These are phyloP conservation scores for Sebastes goodei DNA, from an alignment of 2,797 vertebrate genomes.

Conservation along the genomic window DNA sequence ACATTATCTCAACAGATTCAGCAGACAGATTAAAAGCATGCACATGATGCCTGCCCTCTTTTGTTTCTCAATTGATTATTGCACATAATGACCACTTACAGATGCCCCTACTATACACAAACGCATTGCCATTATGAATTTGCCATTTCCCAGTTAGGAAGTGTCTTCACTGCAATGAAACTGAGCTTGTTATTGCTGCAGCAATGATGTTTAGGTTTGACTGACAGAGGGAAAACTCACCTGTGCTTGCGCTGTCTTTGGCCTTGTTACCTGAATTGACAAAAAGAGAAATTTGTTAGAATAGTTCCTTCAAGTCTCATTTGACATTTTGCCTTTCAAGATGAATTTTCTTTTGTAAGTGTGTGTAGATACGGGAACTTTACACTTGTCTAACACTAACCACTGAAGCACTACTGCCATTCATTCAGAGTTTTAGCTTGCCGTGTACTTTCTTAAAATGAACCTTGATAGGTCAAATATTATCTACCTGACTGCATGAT, in stretches of 20 bases:
- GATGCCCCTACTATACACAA: background rate
- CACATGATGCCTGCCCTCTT: background rate
- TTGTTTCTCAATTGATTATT: conserved; percentile 19
- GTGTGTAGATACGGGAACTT: background rate
- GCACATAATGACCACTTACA: conserved; percentile 1
- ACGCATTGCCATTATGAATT: too few species aligned
- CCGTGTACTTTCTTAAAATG: background rate
- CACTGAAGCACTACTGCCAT: background rate
- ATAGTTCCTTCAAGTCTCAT: background rate
- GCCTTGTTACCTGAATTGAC: conserved; percentile 92
- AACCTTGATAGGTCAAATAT: background rate
- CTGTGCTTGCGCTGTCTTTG: conserved; percentile 95
- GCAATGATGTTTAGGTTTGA: background rate
- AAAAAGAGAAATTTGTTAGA: conserved; percentile 26
- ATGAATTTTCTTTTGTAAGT: background rate
- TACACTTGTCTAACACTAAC: background rate
- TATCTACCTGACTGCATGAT: background rate
- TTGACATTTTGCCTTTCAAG: background rate
- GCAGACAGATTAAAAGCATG: conserved; percentile 42
- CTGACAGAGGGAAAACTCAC: conserved; percentile 76
- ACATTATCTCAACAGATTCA: conserved; percentile 10
- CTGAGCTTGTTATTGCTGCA: background rate
- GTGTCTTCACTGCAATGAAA: background rate
- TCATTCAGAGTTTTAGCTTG: background rate
- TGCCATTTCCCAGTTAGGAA: background rate